Evolutionary conservation across 1,140 invertebrate species (phyloP), one percentile per base, ranked within the genome.

Genomic region (Drosophila quadrilineata): DNA sequence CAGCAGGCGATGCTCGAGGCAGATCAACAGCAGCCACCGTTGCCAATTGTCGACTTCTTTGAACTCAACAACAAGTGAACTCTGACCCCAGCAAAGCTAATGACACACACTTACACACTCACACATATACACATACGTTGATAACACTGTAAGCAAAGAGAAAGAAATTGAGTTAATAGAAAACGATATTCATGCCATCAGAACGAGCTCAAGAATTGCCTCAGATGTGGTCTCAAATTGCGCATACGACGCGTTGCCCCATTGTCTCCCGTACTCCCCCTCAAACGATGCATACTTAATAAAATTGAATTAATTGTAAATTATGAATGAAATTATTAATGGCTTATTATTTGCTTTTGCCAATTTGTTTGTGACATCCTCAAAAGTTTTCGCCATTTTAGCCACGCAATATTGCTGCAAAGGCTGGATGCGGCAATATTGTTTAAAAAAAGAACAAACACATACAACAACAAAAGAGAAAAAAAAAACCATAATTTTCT

Each of bases 371-470:
- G n/a, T n/a, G n/a, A n/a, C n/a, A n/a, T n/a, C n/a, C n/a, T n/a
- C n/a, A n/a, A n/a, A n/a, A n/a, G n/a, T n/a, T n/a, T n/a, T n/a
- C n/a, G n/a, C n/a, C n/a, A n/a, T 12, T 26, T 29, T 21, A 12
- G 38, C n/a, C 14, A 17, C 3, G 5, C 72, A 71, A 67, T 77
- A 71, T 77, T 85, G 77, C 77, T 73, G 40, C 77, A 82, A 60
- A 73, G 77, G 77, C 77, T 82, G 77, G 77, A 85, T 82, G 77
- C 36, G 73, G 77, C 77, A 85, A 85, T 85, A 85, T 60, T 85
- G 69, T 17, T 66, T 29, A 58, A 31, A 58, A 48, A 46, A 28
- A 43, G 31, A 12, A 35, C 19, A 0, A 26, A 40, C 26, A 22
- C 10, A 24, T 22, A 29, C 8, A 38, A n/a, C n/a, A n/a, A n/a